Evolutionary conservation across 1,140 invertebrate genomes (phyloP).

Genomic region (Drosophila pallidifrons): DNA sequence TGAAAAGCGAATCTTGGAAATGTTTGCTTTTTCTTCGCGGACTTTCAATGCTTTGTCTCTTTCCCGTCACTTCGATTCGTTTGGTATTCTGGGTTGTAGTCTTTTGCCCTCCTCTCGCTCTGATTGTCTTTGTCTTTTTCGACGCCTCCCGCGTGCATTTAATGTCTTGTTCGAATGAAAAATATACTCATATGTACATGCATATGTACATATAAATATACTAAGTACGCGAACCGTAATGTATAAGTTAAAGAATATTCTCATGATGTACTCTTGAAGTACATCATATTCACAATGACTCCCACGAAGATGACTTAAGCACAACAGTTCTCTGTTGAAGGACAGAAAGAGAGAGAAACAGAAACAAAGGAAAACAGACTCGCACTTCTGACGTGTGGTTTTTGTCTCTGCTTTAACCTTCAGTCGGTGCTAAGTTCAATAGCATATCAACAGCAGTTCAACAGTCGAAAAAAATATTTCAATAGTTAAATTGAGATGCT

Average conservation of each 20-base stretch:
- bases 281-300: constrained; percentile 14
- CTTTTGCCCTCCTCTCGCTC: constrained; percentile 39
- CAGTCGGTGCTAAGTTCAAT: constrained; percentile 63
- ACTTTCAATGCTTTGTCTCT: constrained; percentile 48
- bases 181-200: no score
- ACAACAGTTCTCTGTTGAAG: background rate
- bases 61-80: constrained; percentile 4
- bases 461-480: constrained; percentile 43
- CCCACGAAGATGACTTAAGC: constrained; percentile 34
- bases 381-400: background rate
- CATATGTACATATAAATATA: no score
- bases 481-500: constrained; percentile 27
- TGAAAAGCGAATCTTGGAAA: no score
- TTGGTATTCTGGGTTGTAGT: no score
- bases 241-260: background rate
- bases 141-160: constrained; percentile 16
- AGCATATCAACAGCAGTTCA: constrained; percentile 39
- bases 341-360: background rate
- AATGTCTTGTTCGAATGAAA: no score
- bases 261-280: background rate
- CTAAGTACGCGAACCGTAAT: background rate
- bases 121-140: constrained; percentile 57
- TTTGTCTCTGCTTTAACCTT: constrained; percentile 14
- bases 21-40: background rate
- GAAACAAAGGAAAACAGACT: no score